These are phyloP conservation scores for Sebastes vulpes DNA, from an alignment of 2,797 vertebrate species.

Conservation along the genomic window DNA sequence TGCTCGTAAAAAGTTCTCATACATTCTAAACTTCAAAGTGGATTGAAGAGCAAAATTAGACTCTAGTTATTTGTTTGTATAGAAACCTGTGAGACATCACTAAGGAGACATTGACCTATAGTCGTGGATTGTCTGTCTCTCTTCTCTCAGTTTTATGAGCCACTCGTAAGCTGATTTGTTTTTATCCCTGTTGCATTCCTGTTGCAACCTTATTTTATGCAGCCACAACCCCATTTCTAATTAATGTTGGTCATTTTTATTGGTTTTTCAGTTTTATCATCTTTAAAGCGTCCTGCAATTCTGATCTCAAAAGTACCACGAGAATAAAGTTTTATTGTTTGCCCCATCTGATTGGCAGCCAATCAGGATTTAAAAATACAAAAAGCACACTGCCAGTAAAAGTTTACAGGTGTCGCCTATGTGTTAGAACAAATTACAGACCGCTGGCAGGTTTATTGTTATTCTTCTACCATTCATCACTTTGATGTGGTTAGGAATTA, in stretches of 20 bases:
- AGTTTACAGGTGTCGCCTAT: neutral
- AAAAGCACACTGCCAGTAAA: constrained; percentile 27
- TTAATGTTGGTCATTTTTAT: constrained; percentile 51
- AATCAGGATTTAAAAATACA: constrained; percentile 29
- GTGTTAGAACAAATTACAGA: constrained; percentile 3
- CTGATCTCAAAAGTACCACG: constrained; percentile 21
- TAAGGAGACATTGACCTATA: neutral
- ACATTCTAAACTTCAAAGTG: neutral
- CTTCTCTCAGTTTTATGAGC: constrained; percentile 8
- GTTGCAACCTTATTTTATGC: constrained; percentile 26
- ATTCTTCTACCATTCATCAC: constrained; percentile 2
- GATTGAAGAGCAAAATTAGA: neutral
- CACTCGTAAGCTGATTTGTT: constrained; percentile 34
- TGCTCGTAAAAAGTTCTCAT: neutral
- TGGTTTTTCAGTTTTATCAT: constrained; percentile 38
- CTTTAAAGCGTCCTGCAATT: constrained; percentile 23
- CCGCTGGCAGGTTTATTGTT: constrained; percentile 13
- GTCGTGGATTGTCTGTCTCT: neutral
- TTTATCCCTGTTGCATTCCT: constrained; percentile 23
- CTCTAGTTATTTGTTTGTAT: neutral
- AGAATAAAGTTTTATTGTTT: constrained; percentile 45
- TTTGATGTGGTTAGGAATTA: neutral
- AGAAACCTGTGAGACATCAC: neutral
- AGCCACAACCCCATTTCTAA: constrained; percentile 43
- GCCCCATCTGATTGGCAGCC: constrained; percentile 25